These are phyloP conservation scores for Drosophila aldrichi DNA, from an alignment of 2,888 invertebrate species.

Conservation along the genomic window DNA sequence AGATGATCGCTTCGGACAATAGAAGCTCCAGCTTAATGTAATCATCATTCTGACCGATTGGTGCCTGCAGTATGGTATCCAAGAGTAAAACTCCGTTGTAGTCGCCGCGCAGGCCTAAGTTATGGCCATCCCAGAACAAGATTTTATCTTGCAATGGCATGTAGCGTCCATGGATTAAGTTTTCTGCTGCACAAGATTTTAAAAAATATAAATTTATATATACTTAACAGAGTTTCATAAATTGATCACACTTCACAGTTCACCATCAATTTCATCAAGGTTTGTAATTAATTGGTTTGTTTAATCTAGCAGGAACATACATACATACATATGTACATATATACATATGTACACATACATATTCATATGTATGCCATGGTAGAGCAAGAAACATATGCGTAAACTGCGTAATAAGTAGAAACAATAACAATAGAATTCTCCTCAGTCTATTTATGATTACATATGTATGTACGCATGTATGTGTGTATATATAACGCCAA, in stretches of 20 bases:
- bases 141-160: constrained; percentile 93
- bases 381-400: constrained; percentile 19
- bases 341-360: constrained; percentile 2
- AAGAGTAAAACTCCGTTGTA: constrained; percentile 95
- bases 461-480: neutral
- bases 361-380: neutral
- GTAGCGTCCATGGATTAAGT: constrained; percentile 90
- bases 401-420: constrained; percentile 50
- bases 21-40: constrained; percentile 93
- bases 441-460: no score
- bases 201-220: neutral
- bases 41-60: constrained; percentile 91
- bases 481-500: neutral
- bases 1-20: constrained; percentile 93
- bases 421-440: constrained; percentile 10
- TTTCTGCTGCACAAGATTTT: constrained; percentile 82
- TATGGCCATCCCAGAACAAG: constrained; percentile 92
- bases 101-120: constrained; percentile 94
- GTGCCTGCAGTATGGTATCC: constrained; percentile 95
- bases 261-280: constrained; percentile 15
- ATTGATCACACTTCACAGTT: neutral
- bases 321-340: neutral
- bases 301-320: neutral
- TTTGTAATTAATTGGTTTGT: constrained; percentile 13
- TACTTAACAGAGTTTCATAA: neutral